Conservation (phyloP, 92 coral and sea anemone species). For the Galaxea fascicularis region DNA sequence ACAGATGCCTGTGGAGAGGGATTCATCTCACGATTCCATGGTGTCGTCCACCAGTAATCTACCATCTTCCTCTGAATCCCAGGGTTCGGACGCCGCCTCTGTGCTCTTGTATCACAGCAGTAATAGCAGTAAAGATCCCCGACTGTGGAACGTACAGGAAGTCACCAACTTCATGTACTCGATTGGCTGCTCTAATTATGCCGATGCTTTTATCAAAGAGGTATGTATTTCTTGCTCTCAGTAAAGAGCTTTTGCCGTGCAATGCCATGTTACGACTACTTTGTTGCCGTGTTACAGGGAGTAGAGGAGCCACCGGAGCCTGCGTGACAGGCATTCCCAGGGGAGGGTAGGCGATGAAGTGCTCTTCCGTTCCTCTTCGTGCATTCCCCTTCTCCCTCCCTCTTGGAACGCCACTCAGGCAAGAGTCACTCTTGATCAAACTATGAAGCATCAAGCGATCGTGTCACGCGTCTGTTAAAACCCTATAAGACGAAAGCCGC, state of each 20-base stretch:
- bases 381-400: too few species aligned
- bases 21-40: conserved; percentile 89
- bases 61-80: conserved; percentile 72
- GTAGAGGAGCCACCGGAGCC: too few species aligned
- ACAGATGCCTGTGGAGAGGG: conserved; percentile 46
- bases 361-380: too few species aligned
- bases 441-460: too few species aligned
- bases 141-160: conserved; percentile 94
- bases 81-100: conserved; percentile 90
- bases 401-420: too few species aligned
- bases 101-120: conserved; percentile 89
- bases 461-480: too few species aligned
- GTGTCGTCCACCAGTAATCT: conserved; percentile 92
- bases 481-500: too few species aligned
- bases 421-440: too few species aligned
- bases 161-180: conserved; percentile 89
- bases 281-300: too few species aligned
- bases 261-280: not conserved
- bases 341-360: too few species aligned
- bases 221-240: conserved; percentile 35
- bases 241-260: not conserved
- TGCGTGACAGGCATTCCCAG: too few species aligned
- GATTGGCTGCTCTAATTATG: conserved; percentile 93
- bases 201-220: conserved; percentile 93
- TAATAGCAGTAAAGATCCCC: conserved; percentile 88